Evolutionary conservation across 2,888 invertebrate genomes (phyloP), one percentile per base, ranked within the genome.

Genomic region (Mimumesa dahlbomi): DNA sequence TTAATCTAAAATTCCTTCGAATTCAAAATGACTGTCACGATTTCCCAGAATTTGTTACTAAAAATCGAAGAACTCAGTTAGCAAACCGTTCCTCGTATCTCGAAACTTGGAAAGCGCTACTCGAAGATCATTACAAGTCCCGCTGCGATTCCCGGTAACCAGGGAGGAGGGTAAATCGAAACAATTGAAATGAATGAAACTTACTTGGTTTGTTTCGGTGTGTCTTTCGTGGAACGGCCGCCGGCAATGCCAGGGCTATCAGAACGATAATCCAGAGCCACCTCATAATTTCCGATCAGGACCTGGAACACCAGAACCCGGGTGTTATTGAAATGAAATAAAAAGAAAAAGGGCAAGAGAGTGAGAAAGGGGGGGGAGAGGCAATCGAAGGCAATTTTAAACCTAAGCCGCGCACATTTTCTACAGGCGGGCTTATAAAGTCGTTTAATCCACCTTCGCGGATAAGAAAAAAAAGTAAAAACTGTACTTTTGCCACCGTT

Each of bases 181-280:
- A 6, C n/a, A 29, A 59, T 53, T 45, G 52, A 69, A 67, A 58
- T 22, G 68, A 69, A 59, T 59, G 58, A 59, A 81, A 84, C 82
- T 80, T 82, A 87, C 86, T 85, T 61, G 85, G 84, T 75, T 86
- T 85, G 73, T 73, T 81, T 64, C 82, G 86, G 73, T 85, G 84
- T 61, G 81, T 83, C 79, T 83, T 81, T 79, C 86, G 79, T 31
- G 84, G 82, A 38, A 84, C 83, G 34, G 85, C 83, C 14, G 81
- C 83, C 31, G 87, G 87, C 72, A 87, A 68, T 21, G 81, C 81
- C 65, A 85, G 65, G 36, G 82, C 83, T 40, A 87, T 72, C 19
- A 84, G 74, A 29, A 84, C 66, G 61, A 78, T 85, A 67, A 84
- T 82, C 85, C 84, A 85, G 56, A 85, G 61, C 79, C 81, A 85